Percentiles rank a stretch among this genome's conserved stretches.
Conservation (phyloP, 1,140 invertebrate genomes). For the Drosophila willistoni region DNA sequence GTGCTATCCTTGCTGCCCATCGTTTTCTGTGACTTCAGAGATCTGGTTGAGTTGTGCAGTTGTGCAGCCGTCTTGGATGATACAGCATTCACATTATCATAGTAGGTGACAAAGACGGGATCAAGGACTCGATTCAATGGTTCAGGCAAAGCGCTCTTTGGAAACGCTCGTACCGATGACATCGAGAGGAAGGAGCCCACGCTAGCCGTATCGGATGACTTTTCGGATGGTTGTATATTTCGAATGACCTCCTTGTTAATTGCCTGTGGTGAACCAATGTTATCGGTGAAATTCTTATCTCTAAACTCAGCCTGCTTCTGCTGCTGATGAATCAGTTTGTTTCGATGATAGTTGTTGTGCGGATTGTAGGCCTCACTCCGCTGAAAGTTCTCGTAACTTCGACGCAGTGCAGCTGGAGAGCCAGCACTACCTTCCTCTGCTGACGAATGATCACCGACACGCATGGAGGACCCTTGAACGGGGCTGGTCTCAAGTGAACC, state of each 20-base stretch:
- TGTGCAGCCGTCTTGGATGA: slow-evolving; percentile 25
- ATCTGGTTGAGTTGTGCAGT: slow-evolving; percentile 52
- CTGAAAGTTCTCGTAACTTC: slow-evolving; percentile 73
- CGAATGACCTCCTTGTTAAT: slow-evolving; percentile 78
- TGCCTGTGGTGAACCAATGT: slow-evolving; percentile 59
- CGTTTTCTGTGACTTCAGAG: slow-evolving; percentile 55
- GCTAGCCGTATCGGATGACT: slow-evolving; percentile 75
- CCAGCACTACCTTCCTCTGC: slow-evolving; percentile 58
- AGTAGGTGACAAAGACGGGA: slow-evolving; percentile 87
- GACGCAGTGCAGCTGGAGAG: slow-evolving; percentile 44
- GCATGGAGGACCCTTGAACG: slow-evolving; percentile 48
- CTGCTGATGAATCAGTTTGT: slow-evolving; percentile 75
- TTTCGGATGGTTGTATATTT: slow-evolving; percentile 58
- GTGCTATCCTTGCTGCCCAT: slow-evolving; percentile 55
- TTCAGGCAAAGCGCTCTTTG: slow-evolving; percentile 85
- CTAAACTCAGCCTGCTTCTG: slow-evolving; percentile 64
- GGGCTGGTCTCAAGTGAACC: slow-evolving; percentile 79
- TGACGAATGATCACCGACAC: slow-evolving; percentile 54
- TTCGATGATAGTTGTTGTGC: slow-evolving; percentile 81
- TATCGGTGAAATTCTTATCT: slow-evolving; percentile 42
- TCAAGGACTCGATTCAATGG: slow-evolving; percentile 91
- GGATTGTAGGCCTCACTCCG: slow-evolving; percentile 77
- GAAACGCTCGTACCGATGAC: slow-evolving; percentile 91
- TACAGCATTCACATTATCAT: slow-evolving; percentile 85
- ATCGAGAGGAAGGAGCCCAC: slow-evolving; percentile 87